Evolutionary conservation across 23 tunicate genomes (phyloP), one percentile per base, ranked within the genome.

Genomic region (Oikopleura vanhoeffeni): DNA sequence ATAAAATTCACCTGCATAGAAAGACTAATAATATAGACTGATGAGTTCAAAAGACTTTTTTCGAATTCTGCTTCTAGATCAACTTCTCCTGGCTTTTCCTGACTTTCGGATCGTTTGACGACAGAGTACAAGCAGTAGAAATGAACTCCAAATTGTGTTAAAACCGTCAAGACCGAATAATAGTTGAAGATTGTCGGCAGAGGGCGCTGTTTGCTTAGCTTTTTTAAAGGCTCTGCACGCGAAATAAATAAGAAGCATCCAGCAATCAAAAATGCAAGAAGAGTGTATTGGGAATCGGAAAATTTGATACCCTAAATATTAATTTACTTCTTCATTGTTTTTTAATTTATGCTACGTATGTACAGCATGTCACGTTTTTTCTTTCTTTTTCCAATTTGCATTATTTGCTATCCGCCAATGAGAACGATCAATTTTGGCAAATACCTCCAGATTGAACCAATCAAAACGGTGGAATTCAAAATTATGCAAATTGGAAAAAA

Each of bases 11-110:
- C 89, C 58, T 95, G 99, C 42, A 96, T 95, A 40, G 90, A 91
- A 41, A 95, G 83, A 39, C 90, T 87, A 41, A 95, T 83, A 85
- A 95, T 87, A 64, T 95, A 95, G 40, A 95, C 96, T 34, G 99
- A 87, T 24, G 99, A 87, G 86, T 95, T 95, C 57, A 95, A 87
- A 4, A 90, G 87, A 60, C 91, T 95, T 0, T 91, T 84, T 57
- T 95, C 96, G 71, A 95, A 95, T 8, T 95, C 99, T 0, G 96
- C 99, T 58, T 95, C 99, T 4, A 90, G 39, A 75, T 95, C 99
- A 60, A 93, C 85, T 30, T 64, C 84, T 40, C 87, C 91, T 71
- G 79, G 79, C 4, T 33, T 33, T 2, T 24, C 79, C 32, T 71
- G 79, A 2, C 32, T 38, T 71, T 71, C 79, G 27, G 38, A 2